Evolutionary conservation across 1,140 invertebrate species (phyloP).

Genomic region (Pseudomyrmex flavicornis): DNA sequence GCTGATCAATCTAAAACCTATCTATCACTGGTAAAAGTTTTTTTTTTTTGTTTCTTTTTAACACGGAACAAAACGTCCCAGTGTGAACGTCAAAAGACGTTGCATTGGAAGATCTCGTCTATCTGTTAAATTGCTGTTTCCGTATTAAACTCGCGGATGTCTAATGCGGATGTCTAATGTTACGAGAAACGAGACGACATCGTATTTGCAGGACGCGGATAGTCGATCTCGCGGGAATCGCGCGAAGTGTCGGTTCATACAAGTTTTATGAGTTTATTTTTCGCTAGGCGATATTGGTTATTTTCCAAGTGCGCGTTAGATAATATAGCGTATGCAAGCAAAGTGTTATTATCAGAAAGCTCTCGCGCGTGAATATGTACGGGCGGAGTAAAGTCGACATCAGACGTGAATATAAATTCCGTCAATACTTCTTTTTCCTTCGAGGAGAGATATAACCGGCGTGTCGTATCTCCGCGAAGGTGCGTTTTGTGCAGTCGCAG

Average conservation of each 20-base stretch:
- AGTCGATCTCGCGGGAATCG: constrained; percentile 3
- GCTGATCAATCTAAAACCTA: not conserved
- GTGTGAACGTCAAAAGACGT: not conserved
- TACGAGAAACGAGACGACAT: not conserved
- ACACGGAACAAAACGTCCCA: not conserved
- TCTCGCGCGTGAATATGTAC: constrained; percentile 5
- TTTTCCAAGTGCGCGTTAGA: constrained; percentile 7
- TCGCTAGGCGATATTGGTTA: constrained; percentile 1
- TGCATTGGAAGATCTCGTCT: not conserved
- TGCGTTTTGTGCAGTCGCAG: constrained; percentile 16
- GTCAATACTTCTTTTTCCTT: constrained; percentile 7
- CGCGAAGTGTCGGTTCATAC: constrained; percentile 22
- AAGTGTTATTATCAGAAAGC: constrained; percentile 24
- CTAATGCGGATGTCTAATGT: too few relatives aligned
- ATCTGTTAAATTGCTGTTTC: constrained; percentile 31
- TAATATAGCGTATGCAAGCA: not conserved
- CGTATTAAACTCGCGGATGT: constrained; percentile 15
- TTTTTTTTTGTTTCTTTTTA: not conserved
- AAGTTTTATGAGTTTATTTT: constrained; percentile 50
- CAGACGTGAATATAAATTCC: constrained; percentile 15
- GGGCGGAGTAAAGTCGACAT: constrained; percentile 13
- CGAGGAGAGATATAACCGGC: not conserved
- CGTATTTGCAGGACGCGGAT: constrained; percentile 8
- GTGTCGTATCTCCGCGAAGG: not conserved
- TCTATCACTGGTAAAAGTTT: not conserved